These are phyloP conservation scores for Cerceris ruficornis DNA, from an alignment of 2,888 invertebrate genomes.

Conservation along the genomic window DNA sequence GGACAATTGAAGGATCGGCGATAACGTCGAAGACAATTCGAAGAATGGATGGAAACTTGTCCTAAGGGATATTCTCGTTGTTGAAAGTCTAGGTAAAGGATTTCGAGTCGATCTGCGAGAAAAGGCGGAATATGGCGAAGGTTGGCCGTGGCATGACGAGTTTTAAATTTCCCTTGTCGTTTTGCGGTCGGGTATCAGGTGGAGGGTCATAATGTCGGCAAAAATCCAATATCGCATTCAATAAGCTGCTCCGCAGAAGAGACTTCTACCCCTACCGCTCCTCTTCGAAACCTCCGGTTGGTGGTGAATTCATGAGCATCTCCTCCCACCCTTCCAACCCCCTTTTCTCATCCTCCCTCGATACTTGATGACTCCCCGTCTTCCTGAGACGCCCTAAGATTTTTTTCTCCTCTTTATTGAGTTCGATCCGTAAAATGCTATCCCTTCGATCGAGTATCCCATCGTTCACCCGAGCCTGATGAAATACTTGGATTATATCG, in stretches of 20 bases:
- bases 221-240: slow-evolving; percentile 80
- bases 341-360: slow-evolving; percentile 2
- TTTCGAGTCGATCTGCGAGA: slow-evolving; percentile 48
- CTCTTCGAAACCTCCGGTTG: slow-evolving; percentile 28
- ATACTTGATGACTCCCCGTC: slow-evolving; percentile 53
- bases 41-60: neutral
- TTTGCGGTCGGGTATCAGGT: slow-evolving; percentile 77
- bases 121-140: slow-evolving; percentile 22
- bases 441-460: slow-evolving; percentile 34
- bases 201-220: slow-evolving; percentile 70
- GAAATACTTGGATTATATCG: slow-evolving; percentile 33
- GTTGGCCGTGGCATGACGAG: slow-evolving; percentile 74
- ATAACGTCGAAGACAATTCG: neutral
- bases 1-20: neutral
- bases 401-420: slow-evolving; percentile 53
- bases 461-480: slow-evolving; percentile 25
- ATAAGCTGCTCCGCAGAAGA: slow-evolving; percentile 71
- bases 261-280: slow-evolving; percentile 46
- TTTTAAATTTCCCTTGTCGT: slow-evolving; percentile 79
- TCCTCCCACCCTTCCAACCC: slow-evolving; percentile 4
- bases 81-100: slow-evolving; percentile 24
- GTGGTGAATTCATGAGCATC: slow-evolving; percentile 47
- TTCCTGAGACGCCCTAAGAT: slow-evolving; percentile 13
- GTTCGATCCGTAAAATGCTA: slow-evolving; percentile 23
- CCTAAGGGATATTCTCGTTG: slow-evolving; percentile 4